Percentiles rank a stretch among this genome's conserved stretches.
phyloP scores from a whole-genome alignment of 53 echinoderm and acorn worm species.

The Antedon mediterranea region DNA sequence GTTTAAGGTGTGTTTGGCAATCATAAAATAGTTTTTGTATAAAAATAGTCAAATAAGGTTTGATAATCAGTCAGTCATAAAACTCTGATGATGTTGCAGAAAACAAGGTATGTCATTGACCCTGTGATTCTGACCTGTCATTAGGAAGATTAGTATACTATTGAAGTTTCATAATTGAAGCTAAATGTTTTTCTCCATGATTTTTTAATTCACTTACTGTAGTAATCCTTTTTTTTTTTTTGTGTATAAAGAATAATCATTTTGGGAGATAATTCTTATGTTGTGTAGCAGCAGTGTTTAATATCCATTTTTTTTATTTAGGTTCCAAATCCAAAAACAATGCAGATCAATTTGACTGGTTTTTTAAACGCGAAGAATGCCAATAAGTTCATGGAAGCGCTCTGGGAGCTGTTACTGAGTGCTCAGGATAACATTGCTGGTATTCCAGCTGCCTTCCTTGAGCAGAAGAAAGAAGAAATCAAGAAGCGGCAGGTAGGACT shows the following conservation, averaged over 20 bases:
- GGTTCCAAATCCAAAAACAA: constrained; percentile 87
- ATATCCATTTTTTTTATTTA: constrained; percentile 8
- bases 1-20: too few species aligned
- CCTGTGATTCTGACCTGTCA: too few species aligned
- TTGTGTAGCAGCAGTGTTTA: not conserved
- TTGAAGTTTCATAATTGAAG: too few species aligned
- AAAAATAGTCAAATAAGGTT: not conserved
- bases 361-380: constrained; percentile 98
- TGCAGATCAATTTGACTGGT: constrained; percentile 99
- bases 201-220: too few species aligned
- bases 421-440: constrained; percentile 97
- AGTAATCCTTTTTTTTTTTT: too few species aligned
- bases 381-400: constrained; percentile 67
- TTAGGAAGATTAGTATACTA: too few species aligned
- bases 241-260: too few species aligned
- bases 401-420: constrained; percentile 83
- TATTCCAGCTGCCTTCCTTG: constrained; percentile 93
- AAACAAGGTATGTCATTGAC: not conserved
- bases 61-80: not conserved
- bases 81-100: not conserved
- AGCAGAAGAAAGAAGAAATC: constrained; percentile 98
- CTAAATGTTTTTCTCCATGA: too few species aligned
- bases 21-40: too few species aligned
- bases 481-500: constrained; percentile 77
- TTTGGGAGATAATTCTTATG: too few species aligned